These are phyloP conservation scores for Epizoanthus rinbou DNA, from an alignment of 92 coral and sea anemone species.

Conservation along the genomic window DNA sequence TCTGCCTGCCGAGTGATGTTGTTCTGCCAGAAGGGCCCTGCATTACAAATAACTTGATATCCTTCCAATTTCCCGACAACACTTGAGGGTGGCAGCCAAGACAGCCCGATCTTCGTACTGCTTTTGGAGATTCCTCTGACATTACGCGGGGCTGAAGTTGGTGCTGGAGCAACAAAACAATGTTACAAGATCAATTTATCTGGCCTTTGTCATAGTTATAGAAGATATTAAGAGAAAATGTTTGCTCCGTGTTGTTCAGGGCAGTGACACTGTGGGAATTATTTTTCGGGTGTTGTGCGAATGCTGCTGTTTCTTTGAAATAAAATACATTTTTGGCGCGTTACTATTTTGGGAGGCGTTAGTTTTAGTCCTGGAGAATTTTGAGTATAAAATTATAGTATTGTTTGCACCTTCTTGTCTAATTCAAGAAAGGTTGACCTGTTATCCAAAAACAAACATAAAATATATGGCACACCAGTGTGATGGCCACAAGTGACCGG, in stretches of 20 bases:
- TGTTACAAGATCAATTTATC: neutral
- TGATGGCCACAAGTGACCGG: too few relatives aligned
- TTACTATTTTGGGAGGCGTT: too few relatives aligned
- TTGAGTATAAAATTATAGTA: too few relatives aligned
- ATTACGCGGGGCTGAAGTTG: neutral
- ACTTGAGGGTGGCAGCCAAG: slow-evolving; percentile 2
- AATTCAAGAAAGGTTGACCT: too few relatives aligned
- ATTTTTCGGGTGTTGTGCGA: too few relatives aligned
- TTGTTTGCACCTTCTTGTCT: too few relatives aligned
- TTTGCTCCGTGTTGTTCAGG: neutral
- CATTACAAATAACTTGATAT: neutral
- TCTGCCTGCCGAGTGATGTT: neutral
- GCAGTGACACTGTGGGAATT: too few relatives aligned
- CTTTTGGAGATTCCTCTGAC: neutral
- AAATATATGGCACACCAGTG: too few relatives aligned
- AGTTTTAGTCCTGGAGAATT: too few relatives aligned
- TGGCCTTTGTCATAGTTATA: neutral
- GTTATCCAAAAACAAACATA: too few relatives aligned
- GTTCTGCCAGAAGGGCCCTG: neutral
- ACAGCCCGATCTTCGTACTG: neutral
- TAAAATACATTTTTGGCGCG: too few relatives aligned
- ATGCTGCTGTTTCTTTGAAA: too few relatives aligned
- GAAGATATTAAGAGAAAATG: neutral
- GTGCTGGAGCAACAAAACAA: neutral
- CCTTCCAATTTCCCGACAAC: neutral